Evolutionary conservation across 2,888 invertebrate genomes (phyloP).

Genomic region (Tholera decimalis): DNA sequence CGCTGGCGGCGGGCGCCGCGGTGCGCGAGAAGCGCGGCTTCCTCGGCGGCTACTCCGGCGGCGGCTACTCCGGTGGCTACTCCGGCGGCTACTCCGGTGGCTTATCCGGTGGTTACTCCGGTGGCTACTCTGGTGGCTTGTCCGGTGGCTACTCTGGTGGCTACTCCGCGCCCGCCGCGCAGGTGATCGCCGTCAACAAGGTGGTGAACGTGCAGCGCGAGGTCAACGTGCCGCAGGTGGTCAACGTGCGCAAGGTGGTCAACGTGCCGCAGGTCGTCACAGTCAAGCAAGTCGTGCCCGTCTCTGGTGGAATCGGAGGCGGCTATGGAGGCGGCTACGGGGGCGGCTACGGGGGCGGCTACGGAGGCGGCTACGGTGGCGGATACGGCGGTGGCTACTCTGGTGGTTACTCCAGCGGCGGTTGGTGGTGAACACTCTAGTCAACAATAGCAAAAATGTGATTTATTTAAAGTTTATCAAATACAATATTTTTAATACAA

Average conservation of each 20-base stretch:
- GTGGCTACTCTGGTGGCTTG: conserved; percentile 28
- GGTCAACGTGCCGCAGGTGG: conserved; percentile 72
- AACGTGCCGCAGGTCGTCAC: conserved; percentile 78
- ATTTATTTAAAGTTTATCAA: conserved; percentile 34
- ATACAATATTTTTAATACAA: conserved; percentile 16
- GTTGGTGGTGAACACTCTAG: conserved; percentile 62
- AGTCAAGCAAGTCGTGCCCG: conserved; percentile 72
- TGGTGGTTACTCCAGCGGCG: conserved; percentile 42
- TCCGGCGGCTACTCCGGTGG: conserved; percentile 18
- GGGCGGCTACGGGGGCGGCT: conserved; percentile 37
- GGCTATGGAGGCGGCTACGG: conserved; percentile 39
- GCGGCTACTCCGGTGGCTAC: conserved; percentile 31
- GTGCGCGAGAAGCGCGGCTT: conserved; percentile 58
- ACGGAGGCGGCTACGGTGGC: conserved; percentile 38
- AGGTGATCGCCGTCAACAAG: conserved; percentile 71
- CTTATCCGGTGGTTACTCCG: conserved; percentile 24
- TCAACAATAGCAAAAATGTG: conserved; percentile 20
- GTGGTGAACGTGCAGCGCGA: conserved; percentile 74
- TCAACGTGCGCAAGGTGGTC: conserved; percentile 75
- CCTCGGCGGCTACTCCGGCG: conserved; percentile 41
- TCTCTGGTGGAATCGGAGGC: conserved; percentile 54
- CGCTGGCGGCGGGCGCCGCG: conserved; percentile 44
- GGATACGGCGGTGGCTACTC: conserved; percentile 25
- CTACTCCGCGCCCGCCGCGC: conserved; percentile 64
- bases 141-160: conserved; percentile 39